Evolutionary conservation across 30 jellyfish, hydroid and myxozoan genomes (phyloP), one percentile per base, ranked within the genome.

Genomic region (Chironex yamaguchii): DNA sequence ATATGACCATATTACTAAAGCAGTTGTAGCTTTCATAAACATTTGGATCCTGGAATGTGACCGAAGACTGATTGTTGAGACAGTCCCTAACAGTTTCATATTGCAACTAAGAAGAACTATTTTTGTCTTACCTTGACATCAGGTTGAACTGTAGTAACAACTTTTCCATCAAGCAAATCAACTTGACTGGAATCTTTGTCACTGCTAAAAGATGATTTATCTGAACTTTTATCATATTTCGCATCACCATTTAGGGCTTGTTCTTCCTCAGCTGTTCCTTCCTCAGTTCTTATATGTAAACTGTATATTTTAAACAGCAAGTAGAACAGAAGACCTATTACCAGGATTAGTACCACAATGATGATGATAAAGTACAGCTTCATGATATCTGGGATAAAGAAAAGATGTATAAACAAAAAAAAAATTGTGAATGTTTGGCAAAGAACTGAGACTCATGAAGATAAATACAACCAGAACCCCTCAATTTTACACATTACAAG

Each of bases 61-160:
- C n/a, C n/a, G n/a, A n/a, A n/a, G n/a, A n/a, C n/a, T n/a, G n/a
- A n/a, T n/a, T n/a, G n/a, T n/a, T n/a, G n/a, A n/a, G n/a, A n/a
- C n/a, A n/a, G n/a, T n/a, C n/a, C n/a, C n/a, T n/a, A n/a, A n/a
- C n/a, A n/a, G n/a, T n/a, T n/a, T n/a, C n/a, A n/a, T n/a, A n/a
- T n/a, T n/a, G n/a, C n/a, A n/a, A n/a, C n/a, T n/a, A n/a, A n/a
- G n/a, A n/a, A n/a, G n/a, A n/a, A n/a, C n/a, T n/a, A n/a, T n/a
- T n/a, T n/a, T n/a, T n/a, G n/a, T n/a, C 93, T 2, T 11, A 88
- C 98, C 98, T 87, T 87, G 21, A 93, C 89, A 67, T 81, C 79
- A 0, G 98, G 98, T 79, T 93, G 98, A 14, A 93, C 96, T 12
- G 76, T 79, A 4, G 92, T 28, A 0, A 93, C 63, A 31, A 53